phyloP scores from a whole-genome alignment of 2,888 invertebrate species.

The Dermolepida albohirtum region DNA sequence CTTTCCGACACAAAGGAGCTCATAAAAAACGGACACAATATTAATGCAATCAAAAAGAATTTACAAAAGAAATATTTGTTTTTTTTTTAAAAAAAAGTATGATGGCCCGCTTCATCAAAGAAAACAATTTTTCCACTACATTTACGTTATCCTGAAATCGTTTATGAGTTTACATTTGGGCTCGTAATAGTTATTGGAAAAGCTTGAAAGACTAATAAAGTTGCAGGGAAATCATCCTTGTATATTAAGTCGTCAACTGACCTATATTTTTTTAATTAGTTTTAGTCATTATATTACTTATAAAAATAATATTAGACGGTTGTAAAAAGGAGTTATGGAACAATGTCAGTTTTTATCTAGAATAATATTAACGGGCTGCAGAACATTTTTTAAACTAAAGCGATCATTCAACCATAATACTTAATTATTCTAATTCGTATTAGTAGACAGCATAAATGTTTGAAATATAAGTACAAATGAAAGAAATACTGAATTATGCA shows the following conservation, averaged over 20 bases:
- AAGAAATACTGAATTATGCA: no score
- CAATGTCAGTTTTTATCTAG: not conserved
- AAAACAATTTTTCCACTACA: conserved; percentile 31
- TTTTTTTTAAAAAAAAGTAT: no score
- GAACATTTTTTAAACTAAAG: not conserved
- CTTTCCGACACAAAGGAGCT: no score
- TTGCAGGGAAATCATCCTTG: conserved; percentile 6
- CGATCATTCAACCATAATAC: not conserved
- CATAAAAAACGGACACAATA: no score
- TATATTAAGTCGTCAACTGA: not conserved
- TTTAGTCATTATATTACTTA: conserved; percentile 16
- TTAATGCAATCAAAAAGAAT: no score
- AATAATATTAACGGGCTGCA: not conserved
- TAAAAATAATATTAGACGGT: conserved; percentile 8
- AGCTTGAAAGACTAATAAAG: conserved; percentile 21
- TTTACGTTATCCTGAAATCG: conserved; percentile 21
- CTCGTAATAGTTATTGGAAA: conserved; percentile 30
- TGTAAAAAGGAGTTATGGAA: not conserved
- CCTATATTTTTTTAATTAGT: conserved; percentile 25
- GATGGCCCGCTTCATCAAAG: not conserved
- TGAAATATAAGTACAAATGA: no score
- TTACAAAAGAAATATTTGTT: no score
- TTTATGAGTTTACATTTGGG: conserved; percentile 28
- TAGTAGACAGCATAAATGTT: no score
- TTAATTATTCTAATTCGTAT: no score